phyloP scores from a whole-genome alignment of 1,140 invertebrate genomes.

The Penaeus chinensis region DNA sequence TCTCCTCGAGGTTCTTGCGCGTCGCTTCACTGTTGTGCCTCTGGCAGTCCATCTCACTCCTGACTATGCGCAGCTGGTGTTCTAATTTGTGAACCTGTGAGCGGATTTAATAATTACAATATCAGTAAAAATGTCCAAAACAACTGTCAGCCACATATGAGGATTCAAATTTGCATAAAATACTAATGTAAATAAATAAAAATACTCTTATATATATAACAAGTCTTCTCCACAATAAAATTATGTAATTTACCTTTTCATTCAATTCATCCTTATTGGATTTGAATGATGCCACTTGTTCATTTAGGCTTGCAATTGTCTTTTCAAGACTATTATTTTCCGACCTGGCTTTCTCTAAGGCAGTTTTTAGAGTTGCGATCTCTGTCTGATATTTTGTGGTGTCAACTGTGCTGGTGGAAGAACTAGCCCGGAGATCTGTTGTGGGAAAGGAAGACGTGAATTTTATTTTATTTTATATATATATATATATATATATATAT shows the following conservation, averaged over 20 bases:
- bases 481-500: too few species aligned
- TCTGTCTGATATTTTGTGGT: constrained; percentile 1
- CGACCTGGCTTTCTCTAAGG: constrained; percentile 32
- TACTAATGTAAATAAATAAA: too few species aligned
- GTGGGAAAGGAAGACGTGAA: too few species aligned
- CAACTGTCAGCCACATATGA: not conserved
- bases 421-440: not conserved
- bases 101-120: not conserved
- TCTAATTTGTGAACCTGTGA: constrained; percentile 28
- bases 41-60: constrained; percentile 54
- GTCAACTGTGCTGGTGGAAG: not conserved
- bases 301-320: not conserved
- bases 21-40: constrained; percentile 47
- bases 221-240: not conserved
- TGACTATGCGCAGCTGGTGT: constrained; percentile 26
- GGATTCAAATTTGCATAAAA: too few species aligned
- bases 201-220: not conserved
- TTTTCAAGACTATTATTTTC: constrained; percentile 15
- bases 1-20: constrained; percentile 44
- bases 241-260: constrained; percentile 29
- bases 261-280: constrained; percentile 7
- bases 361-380: constrained; percentile 5
- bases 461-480: too few species aligned
- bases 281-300: constrained; percentile 29
- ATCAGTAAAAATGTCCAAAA: not conserved